phyloP scores from a whole-genome alignment of 2,888 invertebrate species.

The Tenthredo notha region DNA sequence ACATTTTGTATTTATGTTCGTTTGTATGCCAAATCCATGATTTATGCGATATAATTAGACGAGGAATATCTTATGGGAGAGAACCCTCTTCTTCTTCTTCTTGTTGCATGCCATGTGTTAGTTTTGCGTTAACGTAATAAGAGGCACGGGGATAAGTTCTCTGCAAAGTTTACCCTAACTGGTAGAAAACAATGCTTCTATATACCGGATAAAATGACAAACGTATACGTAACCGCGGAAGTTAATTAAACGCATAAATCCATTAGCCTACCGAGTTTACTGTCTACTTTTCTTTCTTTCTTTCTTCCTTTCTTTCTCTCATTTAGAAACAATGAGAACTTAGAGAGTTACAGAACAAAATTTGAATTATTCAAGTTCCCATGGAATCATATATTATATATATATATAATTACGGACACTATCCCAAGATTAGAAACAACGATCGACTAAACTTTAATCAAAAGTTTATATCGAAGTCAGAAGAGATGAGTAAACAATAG shows the following conservation, averaged over 20 bases:
- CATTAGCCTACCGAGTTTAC: conserved; percentile 60
- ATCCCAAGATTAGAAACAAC: background rate
- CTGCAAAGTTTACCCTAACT: conserved; percentile 45
- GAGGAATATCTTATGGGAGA: background rate
- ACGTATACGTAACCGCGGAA: conserved; percentile 68
- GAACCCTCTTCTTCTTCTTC: conserved; percentile 17
- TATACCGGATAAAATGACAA: conserved; percentile 49
- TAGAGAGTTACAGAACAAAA: background rate
- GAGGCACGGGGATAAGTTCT: conserved; percentile 1
- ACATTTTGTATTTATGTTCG: background rate
- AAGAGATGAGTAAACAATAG: background rate
- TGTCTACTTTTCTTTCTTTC: background rate
- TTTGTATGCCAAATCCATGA: background rate
- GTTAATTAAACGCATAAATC: conserved; percentile 77
- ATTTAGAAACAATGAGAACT: background rate
- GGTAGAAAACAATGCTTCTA: conserved; percentile 39
- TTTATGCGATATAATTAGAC: background rate
- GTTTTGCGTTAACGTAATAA: conserved; percentile 8
- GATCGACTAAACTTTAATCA: too few species aligned
- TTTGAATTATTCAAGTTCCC: conserved; percentile 28
- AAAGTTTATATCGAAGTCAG: too few species aligned
- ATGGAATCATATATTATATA: background rate
- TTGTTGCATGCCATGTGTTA: background rate
- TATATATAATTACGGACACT: background rate
- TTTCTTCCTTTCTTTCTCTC: background rate